These are phyloP conservation scores for Microchrysa polita DNA, from an alignment of 2,888 invertebrate species.

Conservation along the genomic window DNA sequence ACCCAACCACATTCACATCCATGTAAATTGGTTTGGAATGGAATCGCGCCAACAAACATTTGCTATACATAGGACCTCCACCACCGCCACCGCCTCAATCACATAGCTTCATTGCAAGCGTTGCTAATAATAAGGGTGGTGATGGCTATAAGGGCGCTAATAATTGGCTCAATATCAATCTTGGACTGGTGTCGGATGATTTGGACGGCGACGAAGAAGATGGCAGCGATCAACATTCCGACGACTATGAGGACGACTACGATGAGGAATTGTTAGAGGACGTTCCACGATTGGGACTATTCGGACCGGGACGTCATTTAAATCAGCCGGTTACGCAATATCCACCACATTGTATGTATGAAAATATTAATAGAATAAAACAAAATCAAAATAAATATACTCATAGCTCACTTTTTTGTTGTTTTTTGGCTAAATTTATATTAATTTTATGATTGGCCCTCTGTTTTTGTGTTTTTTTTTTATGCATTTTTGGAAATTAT, in stretches of 20 bases:
- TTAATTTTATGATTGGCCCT: background rate
- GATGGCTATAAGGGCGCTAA: constrained; percentile 47
- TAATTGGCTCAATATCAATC: constrained; percentile 40
- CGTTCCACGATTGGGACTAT: constrained; percentile 50
- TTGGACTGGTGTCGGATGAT: constrained; percentile 53
- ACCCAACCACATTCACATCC: too few relatives aligned
- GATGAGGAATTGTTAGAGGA: constrained; percentile 53
- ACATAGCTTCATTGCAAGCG: constrained; percentile 22
- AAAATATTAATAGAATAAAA: too few relatives aligned
- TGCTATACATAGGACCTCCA: constrained; percentile 47
- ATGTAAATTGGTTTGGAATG: background rate
- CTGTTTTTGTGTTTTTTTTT: constrained; percentile 6
- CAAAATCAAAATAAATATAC: background rate
- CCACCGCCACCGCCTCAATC: background rate
- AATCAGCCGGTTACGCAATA: constrained; percentile 54
- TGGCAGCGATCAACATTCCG: constrained; percentile 66
- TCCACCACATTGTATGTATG: constrained; percentile 63
- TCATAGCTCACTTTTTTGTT: too few relatives aligned
- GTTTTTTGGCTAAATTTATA: background rate
- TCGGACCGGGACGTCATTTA: constrained; percentile 48
- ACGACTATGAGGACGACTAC: constrained; percentile 58
- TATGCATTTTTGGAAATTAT: constrained; percentile 34
- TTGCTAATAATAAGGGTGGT: constrained; percentile 53
- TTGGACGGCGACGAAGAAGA: constrained; percentile 67
- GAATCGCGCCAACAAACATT: background rate